phyloP scores from a whole-genome alignment of 2,888 invertebrate genomes.

The Ophion slaviceki region DNA sequence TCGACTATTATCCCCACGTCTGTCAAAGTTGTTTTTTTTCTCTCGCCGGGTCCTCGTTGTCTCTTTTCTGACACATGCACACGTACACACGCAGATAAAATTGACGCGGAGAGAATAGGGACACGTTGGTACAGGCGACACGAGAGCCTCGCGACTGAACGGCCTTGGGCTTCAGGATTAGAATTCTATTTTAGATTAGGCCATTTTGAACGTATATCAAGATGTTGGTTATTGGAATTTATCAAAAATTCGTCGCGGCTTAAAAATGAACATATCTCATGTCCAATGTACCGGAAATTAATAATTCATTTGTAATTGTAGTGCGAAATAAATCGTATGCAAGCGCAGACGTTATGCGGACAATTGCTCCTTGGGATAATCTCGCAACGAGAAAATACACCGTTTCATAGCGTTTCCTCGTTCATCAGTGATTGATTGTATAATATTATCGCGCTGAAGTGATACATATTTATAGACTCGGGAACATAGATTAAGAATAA shows the following conservation, averaged over 20 bases:
- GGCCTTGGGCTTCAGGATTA: conserved; percentile 54
- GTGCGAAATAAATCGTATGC: conserved; percentile 27
- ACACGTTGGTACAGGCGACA: conserved; percentile 37
- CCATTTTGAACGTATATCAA: conserved; percentile 14
- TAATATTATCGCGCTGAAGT: conserved; percentile 7
- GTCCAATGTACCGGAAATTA: conserved; percentile 1
- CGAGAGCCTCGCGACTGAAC: conserved; percentile 47
- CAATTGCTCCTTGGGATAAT: background rate
- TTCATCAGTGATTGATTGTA: conserved; percentile 29
- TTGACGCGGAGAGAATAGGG: conserved; percentile 50
- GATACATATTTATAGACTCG: conserved; percentile 45
- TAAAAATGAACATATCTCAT: background rate
- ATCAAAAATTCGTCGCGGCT: background rate
- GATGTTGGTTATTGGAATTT: conserved; percentile 28
- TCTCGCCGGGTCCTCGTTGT: conserved; percentile 39
- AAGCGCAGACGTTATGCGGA: background rate
- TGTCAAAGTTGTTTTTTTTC: conserved; percentile 60
- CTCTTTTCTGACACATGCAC: conserved; percentile 31
- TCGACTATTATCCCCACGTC: conserved; percentile 66
- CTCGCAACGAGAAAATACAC: conserved; percentile 25
- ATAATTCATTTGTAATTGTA: conserved; percentile 38
- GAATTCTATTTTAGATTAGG: conserved; percentile 40
- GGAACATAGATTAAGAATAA: conserved; percentile 21
- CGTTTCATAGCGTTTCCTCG: conserved; percentile 29
- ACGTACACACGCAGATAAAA: conserved; percentile 24